Percentiles rank a stretch among this genome's conserved stretches.
Conservation (phyloP, 2,113 vertebrate species). For the Stomatorhinus ivindoensis region DNA sequence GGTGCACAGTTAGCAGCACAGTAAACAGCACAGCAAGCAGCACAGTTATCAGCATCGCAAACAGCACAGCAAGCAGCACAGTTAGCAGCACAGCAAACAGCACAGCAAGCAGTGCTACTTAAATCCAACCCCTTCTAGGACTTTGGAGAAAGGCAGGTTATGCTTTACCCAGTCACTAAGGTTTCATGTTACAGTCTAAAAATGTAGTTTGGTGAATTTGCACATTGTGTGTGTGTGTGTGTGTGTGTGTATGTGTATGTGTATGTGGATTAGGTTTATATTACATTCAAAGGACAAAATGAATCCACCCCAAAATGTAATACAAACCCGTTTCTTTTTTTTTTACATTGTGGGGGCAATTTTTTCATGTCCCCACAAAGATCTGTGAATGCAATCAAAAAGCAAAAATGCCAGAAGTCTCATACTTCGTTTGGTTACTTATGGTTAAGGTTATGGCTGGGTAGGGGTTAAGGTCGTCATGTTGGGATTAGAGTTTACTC, state of each 20-base stretch:
- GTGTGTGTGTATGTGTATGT: background rate
- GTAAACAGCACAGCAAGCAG: too few species aligned
- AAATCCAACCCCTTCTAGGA: background rate
- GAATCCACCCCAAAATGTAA: background rate
- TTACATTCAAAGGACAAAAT: background rate
- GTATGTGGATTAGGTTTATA: background rate
- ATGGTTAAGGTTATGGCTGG: background rate
- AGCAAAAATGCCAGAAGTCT: background rate
- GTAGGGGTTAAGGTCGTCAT: too few species aligned
- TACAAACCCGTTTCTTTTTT: background rate
- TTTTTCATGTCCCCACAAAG: background rate
- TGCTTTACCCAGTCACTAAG: too few species aligned
- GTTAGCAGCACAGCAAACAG: background rate
- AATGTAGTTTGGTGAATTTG: background rate
- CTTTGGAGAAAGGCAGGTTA: background rate
- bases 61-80: too few species aligned
- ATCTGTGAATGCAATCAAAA: background rate
- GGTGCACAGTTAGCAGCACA: background rate
- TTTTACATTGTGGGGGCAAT: background rate
- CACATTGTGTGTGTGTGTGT: background rate
- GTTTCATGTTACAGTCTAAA: background rate
- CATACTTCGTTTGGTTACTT: background rate
- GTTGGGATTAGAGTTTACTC: too few species aligned
- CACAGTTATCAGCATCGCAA: too few species aligned
- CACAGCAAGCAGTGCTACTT: background rate